Evolutionary conservation across 2,113 vertebrate genomes (phyloP), one percentile per base, ranked within the genome.

Genomic region (Sinocyclocheilus anophthalmus): DNA sequence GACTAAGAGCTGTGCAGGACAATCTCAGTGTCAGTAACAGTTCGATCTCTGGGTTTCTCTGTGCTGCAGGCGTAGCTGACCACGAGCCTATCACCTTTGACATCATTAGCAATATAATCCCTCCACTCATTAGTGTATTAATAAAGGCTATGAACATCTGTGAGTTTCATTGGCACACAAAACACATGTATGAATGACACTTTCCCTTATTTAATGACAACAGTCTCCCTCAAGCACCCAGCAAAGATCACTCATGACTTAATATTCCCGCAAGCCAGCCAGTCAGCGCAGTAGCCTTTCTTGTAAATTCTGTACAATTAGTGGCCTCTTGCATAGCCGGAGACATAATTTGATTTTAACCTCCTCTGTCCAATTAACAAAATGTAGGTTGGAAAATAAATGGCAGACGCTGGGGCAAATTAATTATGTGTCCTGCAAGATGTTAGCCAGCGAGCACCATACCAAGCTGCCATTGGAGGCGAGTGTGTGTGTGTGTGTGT

Each of bases 381-480:
- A 95, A 95, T 93, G 93, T 94, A 94, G 93, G 94, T 93, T 93
- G 94, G 93, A 90, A 93, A 94, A 94, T 93, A 95, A 95, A 94
- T 93, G 93, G 94, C 94, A 95, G 93, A 94, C 93, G 93, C 92
- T 90, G 85, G 76, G 88, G 92, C 92, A 94, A 94, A 95, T 95
- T 94, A 95, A 95, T 95, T 94, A 95, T 93, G 93, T 94, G 94
- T 94, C 92, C 92, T 91, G 91, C 94, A 94, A 94, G 95, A 94
- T 95, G 94, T 94, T 93, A 90, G 90, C 84, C 91, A 85, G 85
- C 87, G 85, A 88, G 91, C 88, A 84, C 88, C 88, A 89, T 88
- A 91, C 89, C 87, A 89, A 90, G 91, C 92, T 93, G 93, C 92
- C 92, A 92, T 83, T 89, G 87, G 78, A 93, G 90, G 50, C 5